These are phyloP conservation scores for Tethya wilhelma DNA, from an alignment of 37 sponge, comb jelly and placozoan species.

Conservation along the genomic window DNA sequence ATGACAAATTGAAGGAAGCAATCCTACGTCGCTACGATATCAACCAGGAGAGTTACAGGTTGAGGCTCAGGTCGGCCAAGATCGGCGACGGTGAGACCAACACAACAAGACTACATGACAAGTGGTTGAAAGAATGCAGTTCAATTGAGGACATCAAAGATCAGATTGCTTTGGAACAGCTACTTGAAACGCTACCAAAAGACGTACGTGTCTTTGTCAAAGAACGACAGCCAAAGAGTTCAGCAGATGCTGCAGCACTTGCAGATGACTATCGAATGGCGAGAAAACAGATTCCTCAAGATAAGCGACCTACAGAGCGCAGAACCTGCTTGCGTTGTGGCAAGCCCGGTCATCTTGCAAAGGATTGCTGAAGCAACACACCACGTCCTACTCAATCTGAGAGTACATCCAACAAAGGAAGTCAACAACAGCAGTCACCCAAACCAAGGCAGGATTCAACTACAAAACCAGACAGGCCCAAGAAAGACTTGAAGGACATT, in stretches of 20 bases:
- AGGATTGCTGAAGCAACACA: no score
- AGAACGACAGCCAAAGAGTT: slow-evolving; percentile 32
- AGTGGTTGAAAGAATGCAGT: slow-evolving; percentile 27
- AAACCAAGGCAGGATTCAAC: not conserved
- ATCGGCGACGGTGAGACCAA: slow-evolving; percentile 2
- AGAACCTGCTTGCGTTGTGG: no score
- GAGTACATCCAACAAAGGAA: no score
- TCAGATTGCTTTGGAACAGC: slow-evolving; percentile 30
- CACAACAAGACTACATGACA: not conserved
- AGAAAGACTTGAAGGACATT: not conserved
- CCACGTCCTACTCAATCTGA: no score
- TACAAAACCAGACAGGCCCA: not conserved
- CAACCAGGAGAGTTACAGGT: no score
- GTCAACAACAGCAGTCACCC: no score
- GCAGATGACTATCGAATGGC: slow-evolving; percentile 46
- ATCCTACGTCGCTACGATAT: no score
- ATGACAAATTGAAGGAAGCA: no score
- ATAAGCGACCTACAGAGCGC: no score
- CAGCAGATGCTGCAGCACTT: slow-evolving; percentile 38
- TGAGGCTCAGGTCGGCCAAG: slow-evolving; percentile 4
- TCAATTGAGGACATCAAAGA: slow-evolving; percentile 9
- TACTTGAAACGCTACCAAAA: slow-evolving; percentile 29
- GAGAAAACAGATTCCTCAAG: slow-evolving; percentile 16
- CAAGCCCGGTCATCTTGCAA: slow-evolving; percentile 7
- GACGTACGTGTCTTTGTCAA: slow-evolving; percentile 30